A percentile compares a stretch with the other conserved stretches of the same genome.
These are phyloP conservation scores for Philonicus albiceps DNA, from an alignment of 2,888 invertebrate genomes.

Conservation along the genomic window DNA sequence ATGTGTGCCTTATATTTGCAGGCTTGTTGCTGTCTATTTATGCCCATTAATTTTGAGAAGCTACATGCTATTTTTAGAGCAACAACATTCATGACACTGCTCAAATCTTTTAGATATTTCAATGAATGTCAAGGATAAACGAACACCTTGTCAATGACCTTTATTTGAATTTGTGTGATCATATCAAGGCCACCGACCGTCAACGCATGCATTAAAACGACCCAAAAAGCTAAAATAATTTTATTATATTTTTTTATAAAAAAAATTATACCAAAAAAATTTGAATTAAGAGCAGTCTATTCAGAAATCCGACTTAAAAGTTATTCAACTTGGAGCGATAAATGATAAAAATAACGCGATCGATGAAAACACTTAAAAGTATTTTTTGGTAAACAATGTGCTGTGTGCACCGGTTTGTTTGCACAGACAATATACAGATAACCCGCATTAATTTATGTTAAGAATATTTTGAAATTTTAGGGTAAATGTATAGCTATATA, in stretches of 20 bases:
- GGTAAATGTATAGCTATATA: neutral
- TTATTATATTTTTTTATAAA: neutral
- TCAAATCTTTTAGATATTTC: neutral
- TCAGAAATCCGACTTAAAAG: neutral
- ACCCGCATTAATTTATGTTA: neutral
- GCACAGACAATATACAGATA: neutral
- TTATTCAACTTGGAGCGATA: neutral
- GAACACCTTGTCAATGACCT: constrained; percentile 12
- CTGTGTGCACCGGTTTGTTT: neutral
- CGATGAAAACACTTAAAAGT: neutral
- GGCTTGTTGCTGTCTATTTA: neutral
- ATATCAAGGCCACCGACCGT: neutral
- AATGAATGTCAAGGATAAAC: constrained; percentile 23
- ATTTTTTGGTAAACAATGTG: neutral
- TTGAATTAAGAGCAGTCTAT: neutral
- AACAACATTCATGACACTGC: neutral
- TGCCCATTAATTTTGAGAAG: neutral
- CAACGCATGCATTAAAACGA: neutral
- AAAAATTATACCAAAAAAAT: neutral
- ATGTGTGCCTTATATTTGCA: neutral
- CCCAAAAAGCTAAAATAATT: neutral
- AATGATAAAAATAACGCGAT: neutral
- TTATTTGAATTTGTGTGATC: neutral
- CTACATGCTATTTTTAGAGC: constrained; percentile 4
- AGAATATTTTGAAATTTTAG: neutral